Percentiles rank a stretch among this genome's conserved stretches.
Conservation (phyloP, 2,888 invertebrate genomes). For the Acleris literana region DNA sequence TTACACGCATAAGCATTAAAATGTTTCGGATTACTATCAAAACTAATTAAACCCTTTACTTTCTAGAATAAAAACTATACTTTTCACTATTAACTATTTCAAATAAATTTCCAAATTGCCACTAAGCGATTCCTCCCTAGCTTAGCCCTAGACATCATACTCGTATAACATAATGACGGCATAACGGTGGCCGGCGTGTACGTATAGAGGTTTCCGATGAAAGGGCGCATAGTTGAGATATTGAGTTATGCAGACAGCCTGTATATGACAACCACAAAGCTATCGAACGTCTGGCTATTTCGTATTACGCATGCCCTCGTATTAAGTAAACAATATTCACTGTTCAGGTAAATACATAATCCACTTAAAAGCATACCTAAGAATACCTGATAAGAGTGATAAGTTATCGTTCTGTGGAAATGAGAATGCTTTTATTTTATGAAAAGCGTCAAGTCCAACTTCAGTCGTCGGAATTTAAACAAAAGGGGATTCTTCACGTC, state of each 20-base stretch:
- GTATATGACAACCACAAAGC: slow-evolving; percentile 45
- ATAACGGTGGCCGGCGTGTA: slow-evolving; percentile 31
- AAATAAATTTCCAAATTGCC: no score
- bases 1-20: no score
- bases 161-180: slow-evolving; percentile 48
- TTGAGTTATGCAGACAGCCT: slow-evolving; percentile 78
- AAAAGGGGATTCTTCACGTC: slow-evolving; percentile 41
- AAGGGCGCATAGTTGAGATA: slow-evolving; percentile 71
- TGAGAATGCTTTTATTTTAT: slow-evolving; percentile 1
- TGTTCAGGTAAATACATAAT: not conserved
- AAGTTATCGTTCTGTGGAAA: not conserved
- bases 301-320: slow-evolving; percentile 38
- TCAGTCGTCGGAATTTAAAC: slow-evolving; percentile 19
- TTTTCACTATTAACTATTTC: no score
- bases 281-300: slow-evolving; percentile 63
- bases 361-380: not conserved
- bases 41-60: no score
- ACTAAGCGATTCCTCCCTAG: slow-evolving; percentile 1
- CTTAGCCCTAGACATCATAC: slow-evolving; percentile 40
- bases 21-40: no score
- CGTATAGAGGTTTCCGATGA: slow-evolving; percentile 48
- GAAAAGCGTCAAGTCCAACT: slow-evolving; percentile 13
- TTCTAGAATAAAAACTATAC: no score
- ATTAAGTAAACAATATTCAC: not conserved
- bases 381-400: not conserved